Base-by-base conservation (phyloP, 2,113 vertebrate genomes). In the Pavo muticus region DNA sequence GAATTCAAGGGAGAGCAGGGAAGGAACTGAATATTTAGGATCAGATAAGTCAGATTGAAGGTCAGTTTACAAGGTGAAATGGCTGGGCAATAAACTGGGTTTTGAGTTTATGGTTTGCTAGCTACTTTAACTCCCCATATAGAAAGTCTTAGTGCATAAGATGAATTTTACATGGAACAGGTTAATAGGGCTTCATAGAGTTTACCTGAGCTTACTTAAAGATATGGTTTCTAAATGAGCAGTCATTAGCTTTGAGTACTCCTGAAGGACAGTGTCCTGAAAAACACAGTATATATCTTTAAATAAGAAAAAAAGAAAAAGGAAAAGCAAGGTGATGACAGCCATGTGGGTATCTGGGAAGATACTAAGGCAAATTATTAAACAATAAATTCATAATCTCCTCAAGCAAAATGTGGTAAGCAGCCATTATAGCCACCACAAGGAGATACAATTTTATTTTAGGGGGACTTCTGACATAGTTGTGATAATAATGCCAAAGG, bases 21-120 rank as follows among this genome's bases (percentile, higher is more conserved):
- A 84, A 63, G 30, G 54, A 92, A 54, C 4, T 8, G 39, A 45
- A 35, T 73, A 64, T 50, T 84, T 75, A 84, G 81, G 48, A 72
- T 57, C 50, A 57, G 80, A 68, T 86, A 84, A 87, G 57, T 75
- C 61, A 75, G 65, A 82, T 76, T 69, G 84, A 54, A 89, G 30
- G n/a, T 37, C 48, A 82, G 70, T 84, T 87, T 93, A 61, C 40
- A 57, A 91, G 90, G 61, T 92, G 60, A 78, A 96, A 87, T 91
- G 48, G 73, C 27, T 44, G 52, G 69, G 47, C 83, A 81, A 78
- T 92, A 88, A 87, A 35, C 32, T 44, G 48, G 59, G 48, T 79
- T 89, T 91, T 93, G 48, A 77, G 76, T 79, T 94, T 75, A 72
- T 70, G 40, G 16, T 52, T n/a, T 3, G 0, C 27, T 81, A 3